phyloP scores from a whole-genome alignment of 2,888 invertebrate genomes.

The Drosophila phalerata region DNA sequence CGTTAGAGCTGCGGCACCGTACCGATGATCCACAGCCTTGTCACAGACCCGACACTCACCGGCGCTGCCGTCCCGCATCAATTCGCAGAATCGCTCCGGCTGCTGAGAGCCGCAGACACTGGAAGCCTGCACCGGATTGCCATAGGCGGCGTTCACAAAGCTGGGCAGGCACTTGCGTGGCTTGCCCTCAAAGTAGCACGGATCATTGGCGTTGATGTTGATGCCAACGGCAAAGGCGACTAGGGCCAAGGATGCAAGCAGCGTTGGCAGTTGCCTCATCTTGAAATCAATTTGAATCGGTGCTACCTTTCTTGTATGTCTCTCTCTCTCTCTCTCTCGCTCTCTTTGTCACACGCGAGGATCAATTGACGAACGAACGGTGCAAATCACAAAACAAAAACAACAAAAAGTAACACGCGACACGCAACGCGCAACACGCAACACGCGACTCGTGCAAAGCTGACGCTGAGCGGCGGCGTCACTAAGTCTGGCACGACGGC shows the following conservation, averaged over 20 bases:
- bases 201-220: constrained; percentile 88
- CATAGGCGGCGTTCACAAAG: constrained; percentile 99
- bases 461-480: constrained; percentile 60
- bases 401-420: constrained; percentile 46
- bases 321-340: background rate
- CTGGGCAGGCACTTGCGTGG: constrained; percentile 97
- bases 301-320: background rate
- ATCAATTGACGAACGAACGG: constrained; percentile 38
- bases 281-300: background rate
- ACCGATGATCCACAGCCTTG: constrained; percentile 90
- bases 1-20: constrained; percentile 94
- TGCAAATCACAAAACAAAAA: constrained; percentile 54
- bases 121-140: constrained; percentile 94
- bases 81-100: constrained; percentile 92
- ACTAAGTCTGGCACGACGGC: constrained; percentile 68
- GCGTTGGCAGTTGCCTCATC: constrained; percentile 38
- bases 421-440: background rate
- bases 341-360: constrained; percentile 58
- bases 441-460: constrained; percentile 31
- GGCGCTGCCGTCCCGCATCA: constrained; percentile 83
- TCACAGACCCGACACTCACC: constrained; percentile 93
- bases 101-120: constrained; percentile 95
- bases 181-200: constrained; percentile 95
- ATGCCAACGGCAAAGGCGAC: constrained; percentile 27
- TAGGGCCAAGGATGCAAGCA: constrained; percentile 15